Evolutionary conservation across 1,140 invertebrate genomes (phyloP).

Genomic region (Helicoverpa zea): DNA sequence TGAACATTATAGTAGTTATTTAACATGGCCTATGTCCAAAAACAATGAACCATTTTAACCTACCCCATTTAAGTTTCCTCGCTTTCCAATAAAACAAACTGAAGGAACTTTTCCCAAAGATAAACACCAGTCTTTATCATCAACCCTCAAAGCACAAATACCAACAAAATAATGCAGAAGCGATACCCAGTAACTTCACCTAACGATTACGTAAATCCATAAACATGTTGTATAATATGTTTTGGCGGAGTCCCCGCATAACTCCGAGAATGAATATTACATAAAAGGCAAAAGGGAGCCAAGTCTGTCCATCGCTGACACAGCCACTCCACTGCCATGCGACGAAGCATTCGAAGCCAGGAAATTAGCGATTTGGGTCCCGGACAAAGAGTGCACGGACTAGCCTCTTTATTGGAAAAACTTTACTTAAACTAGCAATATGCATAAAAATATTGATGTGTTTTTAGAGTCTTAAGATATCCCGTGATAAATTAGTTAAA

Average conservation of each 20-base stretch:
- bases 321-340: slow-evolving; percentile 59
- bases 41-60: too few species aligned
- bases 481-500: too few species aligned
- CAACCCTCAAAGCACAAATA: background rate
- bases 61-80: too few species aligned
- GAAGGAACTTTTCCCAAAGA: background rate
- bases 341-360: slow-evolving; percentile 40
- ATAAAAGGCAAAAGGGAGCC: slow-evolving; percentile 66
- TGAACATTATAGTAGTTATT: too few species aligned
- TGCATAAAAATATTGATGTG: too few species aligned
- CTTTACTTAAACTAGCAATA: too few species aligned
- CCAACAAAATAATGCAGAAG: slow-evolving; percentile 29
- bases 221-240: slow-evolving; percentile 64
- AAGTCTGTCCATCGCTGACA: slow-evolving; percentile 63
- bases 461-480: too few species aligned
- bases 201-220: slow-evolving; percentile 56
- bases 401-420: too few species aligned
- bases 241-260: slow-evolving; percentile 64
- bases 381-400: background rate
- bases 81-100: too few species aligned
- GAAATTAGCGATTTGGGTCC: slow-evolving; percentile 28
- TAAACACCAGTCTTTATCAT: background rate
- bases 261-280: slow-evolving; percentile 64
- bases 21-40: too few species aligned
- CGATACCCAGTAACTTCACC: slow-evolving; percentile 21